Evolutionary conservation across 2,113 vertebrate genomes (phyloP).

Genomic region (Octodon degus): DNA sequence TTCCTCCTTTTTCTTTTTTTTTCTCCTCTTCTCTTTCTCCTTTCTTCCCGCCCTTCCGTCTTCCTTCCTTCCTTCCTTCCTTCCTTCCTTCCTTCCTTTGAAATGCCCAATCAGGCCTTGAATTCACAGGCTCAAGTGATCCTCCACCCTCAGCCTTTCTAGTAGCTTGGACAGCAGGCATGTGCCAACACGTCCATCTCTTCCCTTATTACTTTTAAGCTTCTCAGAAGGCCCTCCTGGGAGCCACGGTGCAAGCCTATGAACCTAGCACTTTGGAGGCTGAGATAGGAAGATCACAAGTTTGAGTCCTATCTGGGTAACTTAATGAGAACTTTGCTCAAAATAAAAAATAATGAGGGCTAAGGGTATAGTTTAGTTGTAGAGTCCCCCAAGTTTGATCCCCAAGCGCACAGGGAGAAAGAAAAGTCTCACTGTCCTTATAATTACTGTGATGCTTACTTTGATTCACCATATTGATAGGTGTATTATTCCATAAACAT

Average conservation of each 20-base stretch:
- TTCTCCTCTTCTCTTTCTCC: not conserved
- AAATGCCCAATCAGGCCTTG: not conserved
- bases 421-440: not conserved
- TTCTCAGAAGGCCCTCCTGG: not conserved
- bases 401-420: not conserved
- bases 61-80: too few relatives aligned
- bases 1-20: not conserved
- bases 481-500: not conserved
- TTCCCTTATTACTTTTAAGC: not conserved
- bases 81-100: too few relatives aligned
- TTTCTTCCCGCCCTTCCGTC: not conserved
- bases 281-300: not conserved
- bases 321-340: not conserved
- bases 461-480: not conserved
- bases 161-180: not conserved
- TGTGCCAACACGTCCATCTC: not conserved
- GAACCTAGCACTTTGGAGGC: not conserved
- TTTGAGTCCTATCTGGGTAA: not conserved
- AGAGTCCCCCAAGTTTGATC: not conserved
- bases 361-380: not conserved
- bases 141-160: not conserved
- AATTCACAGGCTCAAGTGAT: not conserved
- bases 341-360: not conserved
- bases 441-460: slow-evolving; percentile 14
- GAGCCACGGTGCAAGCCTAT: not conserved